phyloP scores from a whole-genome alignment of 2,113 vertebrate genomes.

The Nyctereutes procyonoides region DNA sequence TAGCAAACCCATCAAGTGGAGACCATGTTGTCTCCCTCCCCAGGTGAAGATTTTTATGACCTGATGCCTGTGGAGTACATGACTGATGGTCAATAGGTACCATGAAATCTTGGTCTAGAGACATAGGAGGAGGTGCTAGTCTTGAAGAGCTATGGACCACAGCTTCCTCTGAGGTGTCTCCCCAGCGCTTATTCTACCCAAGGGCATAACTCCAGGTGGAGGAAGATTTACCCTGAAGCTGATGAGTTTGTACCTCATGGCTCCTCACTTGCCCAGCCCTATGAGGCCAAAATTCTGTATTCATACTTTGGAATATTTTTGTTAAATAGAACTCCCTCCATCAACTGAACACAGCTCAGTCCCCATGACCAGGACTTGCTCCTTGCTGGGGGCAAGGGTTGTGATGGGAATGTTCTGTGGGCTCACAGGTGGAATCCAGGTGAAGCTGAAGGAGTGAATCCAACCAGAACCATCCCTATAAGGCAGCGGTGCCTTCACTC shows the following conservation, averaged over 20 bases:
- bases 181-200: not conserved
- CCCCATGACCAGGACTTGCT: not conserved
- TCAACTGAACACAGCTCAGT: not conserved
- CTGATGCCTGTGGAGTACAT: not conserved
- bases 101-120: no score
- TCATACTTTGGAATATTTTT: not conserved
- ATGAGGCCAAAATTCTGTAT: not conserved
- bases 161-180: not conserved
- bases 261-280: not conserved
- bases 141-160: not conserved
- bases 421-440: not conserved
- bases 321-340: not conserved
- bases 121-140: no score
- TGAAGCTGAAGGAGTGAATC: not conserved
- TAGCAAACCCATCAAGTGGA: not conserved
- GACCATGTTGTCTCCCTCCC: not conserved
- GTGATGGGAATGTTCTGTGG: not conserved
- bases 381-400: not conserved
- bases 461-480: not conserved
- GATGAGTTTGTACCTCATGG: not conserved
- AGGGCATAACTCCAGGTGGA: not conserved
- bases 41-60: not conserved
- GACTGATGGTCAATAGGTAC: not conserved
- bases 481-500: accelerated
- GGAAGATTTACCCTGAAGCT: not conserved